Base-by-base conservation (phyloP, 2,797 vertebrate genomes). In the Spinibarbus caldwelli region DNA sequence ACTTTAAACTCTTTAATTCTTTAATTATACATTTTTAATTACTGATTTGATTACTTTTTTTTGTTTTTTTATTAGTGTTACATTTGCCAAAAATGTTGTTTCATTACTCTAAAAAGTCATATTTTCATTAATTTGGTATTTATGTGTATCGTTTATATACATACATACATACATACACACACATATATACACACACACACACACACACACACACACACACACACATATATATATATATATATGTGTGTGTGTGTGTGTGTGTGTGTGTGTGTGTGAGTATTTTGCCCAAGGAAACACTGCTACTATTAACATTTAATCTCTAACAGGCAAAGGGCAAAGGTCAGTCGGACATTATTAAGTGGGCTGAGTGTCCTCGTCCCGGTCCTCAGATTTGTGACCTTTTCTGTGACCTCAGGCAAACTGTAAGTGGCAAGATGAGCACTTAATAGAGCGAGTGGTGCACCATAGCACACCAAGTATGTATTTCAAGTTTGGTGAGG, bases 311-410 rank as follows among this genome's bases (percentile, higher is more conserved):
- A 72, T 66, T 70, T 54, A 0, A 78, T 26, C 43, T 79, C 10
- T 31, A 21, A 31, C 38, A 43, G 26, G 26, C 17, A 64, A n/a
- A n/a, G 31, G 26, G 26, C 17, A 64, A 57, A 72, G 80, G 26
- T 59, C 49, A 81, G 26, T 23, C 36, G 34, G 11, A n/a, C 19
- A 31, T 82, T 17, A 62, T 34, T 45, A 34, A 45, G 38, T n/a
- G n/a, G n/a, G n/a, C n/a, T n/a, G n/a, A 66, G n/a, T n/a, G n/a
- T n/a, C n/a, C n/a, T n/a, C n/a, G n/a, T n/a, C 45, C 41, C 66
- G 21, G 11, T 70, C 36, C 36, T 83, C 66, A 78, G 34, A 41
- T 66, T 21, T 76, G 49, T 70, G 59, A 41, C 79, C 71, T 75
- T 5, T 15, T 34, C 47, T 7, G 26, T 68, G 78, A 82, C 78